These are phyloP conservation scores for Heliconius congener DNA, from an alignment of 1,140 invertebrate species.

Conservation along the genomic window DNA sequence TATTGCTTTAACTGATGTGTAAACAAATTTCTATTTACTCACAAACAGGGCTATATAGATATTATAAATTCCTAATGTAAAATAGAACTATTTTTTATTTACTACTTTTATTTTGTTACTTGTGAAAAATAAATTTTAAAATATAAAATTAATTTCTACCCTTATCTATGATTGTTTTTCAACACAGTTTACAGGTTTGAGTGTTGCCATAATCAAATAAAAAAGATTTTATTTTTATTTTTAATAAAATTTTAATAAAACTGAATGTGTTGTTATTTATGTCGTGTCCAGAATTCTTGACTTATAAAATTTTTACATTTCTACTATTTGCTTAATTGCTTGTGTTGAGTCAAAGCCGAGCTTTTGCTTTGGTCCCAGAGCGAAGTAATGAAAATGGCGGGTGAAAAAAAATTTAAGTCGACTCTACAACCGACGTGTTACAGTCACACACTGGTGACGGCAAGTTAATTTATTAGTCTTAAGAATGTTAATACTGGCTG, in stretches of 20 bases:
- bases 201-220: background rate
- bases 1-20: background rate
- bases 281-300: no score
- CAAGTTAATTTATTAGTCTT: no score
- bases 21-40: background rate
- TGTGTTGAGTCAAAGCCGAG: no score
- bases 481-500: no score
- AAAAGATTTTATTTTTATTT: background rate
- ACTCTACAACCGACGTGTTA: no score
- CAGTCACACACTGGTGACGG: no score
- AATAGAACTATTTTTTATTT: background rate
- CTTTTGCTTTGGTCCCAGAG: no score
- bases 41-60: background rate
- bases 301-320: no score
- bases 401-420: no score
- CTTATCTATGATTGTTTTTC: background rate
- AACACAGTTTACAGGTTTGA: background rate
- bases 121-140: background rate
- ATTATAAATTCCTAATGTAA: background rate
- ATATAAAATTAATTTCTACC: background rate
- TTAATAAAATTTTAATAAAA: constrained; percentile 6
- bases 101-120: background rate
- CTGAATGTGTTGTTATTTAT: background rate
- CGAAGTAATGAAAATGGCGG: no score
- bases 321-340: no score